These are phyloP conservation scores for Thermophis baileyi DNA, from an alignment of 2,113 vertebrate species.

Conservation along the genomic window DNA sequence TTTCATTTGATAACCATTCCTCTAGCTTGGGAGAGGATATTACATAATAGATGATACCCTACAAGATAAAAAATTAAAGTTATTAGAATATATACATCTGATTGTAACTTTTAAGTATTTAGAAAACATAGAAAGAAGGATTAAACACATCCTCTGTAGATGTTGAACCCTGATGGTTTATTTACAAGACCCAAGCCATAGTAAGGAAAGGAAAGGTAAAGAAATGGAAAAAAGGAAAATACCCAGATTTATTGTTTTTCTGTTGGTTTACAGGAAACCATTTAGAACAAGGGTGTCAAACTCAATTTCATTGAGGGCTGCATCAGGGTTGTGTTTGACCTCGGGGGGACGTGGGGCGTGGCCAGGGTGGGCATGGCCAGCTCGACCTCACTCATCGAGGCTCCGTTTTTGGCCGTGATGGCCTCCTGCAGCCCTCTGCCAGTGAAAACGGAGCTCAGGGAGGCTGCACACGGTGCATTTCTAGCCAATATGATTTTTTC, in stretches of 20 bases:
- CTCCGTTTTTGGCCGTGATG: too few species aligned
- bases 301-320: too few species aligned
- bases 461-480: not conserved
- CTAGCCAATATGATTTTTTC: not conserved
- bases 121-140: not conserved
- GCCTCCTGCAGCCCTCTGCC: too few species aligned
- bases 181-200: not conserved
- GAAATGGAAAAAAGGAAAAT: not conserved
- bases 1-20: constrained; percentile 95
- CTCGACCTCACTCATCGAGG: too few species aligned
- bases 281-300: not conserved
- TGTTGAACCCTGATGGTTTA: not conserved
- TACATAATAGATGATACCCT: constrained; percentile 98
- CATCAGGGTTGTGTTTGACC: too few species aligned
- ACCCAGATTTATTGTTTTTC: not conserved
- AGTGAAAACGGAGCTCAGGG: too few species aligned
- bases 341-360: too few species aligned
- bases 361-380: too few species aligned
- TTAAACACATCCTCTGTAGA: not conserved
- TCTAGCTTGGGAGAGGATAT: constrained; percentile 88
- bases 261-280: not conserved
- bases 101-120: not conserved
- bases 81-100: not conserved
- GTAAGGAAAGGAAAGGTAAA: not conserved
- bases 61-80: constrained; percentile 7